Percentiles rank a stretch among this genome's conserved stretches.
Evolutionary conservation across 2,113 vertebrate genomes (phyloP).

Genomic region (Candoia aspera): DNA sequence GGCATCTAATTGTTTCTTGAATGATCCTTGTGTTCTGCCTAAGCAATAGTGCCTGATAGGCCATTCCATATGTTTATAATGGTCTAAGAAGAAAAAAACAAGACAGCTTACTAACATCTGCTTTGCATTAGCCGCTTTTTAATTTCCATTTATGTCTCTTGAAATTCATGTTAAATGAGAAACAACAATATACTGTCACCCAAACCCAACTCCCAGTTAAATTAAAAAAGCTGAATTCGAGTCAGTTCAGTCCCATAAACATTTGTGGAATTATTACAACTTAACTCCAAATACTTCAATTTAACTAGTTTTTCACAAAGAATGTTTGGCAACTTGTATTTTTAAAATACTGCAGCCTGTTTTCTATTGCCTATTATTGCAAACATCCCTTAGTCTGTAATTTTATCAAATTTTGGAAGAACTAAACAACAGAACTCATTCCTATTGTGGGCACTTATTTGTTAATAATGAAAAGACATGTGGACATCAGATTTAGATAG

Average conservation of each 20-base stretch:
- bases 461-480: constrained; percentile 28
- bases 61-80: constrained; percentile 76
- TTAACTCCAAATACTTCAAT: constrained; percentile 2
- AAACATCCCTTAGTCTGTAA: not conserved
- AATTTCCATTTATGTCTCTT: constrained; percentile 65
- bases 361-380: constrained; percentile 18
- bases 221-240: constrained; percentile 7
- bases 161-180: constrained; percentile 57
- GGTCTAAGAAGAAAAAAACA: constrained; percentile 57
- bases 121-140: constrained; percentile 54
- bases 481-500: not conserved
- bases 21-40: constrained; percentile 73
- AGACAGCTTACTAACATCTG: constrained; percentile 72
- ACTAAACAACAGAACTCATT: not conserved
- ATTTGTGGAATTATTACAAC: not conserved
- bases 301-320: not conserved
- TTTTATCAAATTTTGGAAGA: not conserved
- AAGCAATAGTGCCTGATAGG: constrained; percentile 71
- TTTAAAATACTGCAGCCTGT: constrained; percentile 23
- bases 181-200: constrained; percentile 32
- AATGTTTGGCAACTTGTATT: constrained; percentile 34
- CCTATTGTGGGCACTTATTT: constrained; percentile 1
- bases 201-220: constrained; percentile 6
- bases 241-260: not conserved
- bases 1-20: constrained; percentile 72